phyloP scores from a whole-genome alignment of 2,797 vertebrate species.

The Hypotaenidia okinawae region DNA sequence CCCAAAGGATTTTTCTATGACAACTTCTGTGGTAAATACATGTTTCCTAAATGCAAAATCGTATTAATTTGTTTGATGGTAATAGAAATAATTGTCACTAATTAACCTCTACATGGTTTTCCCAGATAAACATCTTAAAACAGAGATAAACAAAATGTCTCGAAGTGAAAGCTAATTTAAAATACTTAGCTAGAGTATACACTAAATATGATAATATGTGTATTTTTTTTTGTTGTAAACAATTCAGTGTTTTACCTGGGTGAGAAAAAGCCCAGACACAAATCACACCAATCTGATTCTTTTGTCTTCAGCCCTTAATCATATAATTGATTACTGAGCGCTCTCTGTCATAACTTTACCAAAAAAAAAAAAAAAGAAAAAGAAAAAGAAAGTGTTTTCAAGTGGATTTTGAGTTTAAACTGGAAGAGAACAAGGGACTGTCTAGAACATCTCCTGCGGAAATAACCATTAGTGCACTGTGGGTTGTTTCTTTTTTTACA shows the following conservation, averaged over 20 bases:
- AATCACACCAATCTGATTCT: not conserved
- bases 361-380: no score
- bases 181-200: not conserved
- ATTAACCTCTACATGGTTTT: conserved; percentile 28
- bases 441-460: not conserved
- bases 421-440: not conserved
- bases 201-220: not conserved
- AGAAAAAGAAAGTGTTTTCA: not conserved
- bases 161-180: not conserved
- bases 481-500: not conserved
- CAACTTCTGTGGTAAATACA: conserved; percentile 16
- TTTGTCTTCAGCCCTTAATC: not conserved
- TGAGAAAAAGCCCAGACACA: not conserved
- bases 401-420: not conserved
- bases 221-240: not conserved
- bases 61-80: conserved; percentile 40
- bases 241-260: not conserved
- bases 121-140: conserved; percentile 13
- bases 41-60: conserved; percentile 29
- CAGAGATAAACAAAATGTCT: conserved; percentile 20
- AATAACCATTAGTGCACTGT: not conserved
- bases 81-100: conserved; percentile 30
- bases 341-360: not conserved
- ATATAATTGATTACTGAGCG: not conserved
- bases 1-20: not conserved